phyloP scores from a whole-genome alignment of 1,140 invertebrate species.

The Sinonovacula constricta region DNA sequence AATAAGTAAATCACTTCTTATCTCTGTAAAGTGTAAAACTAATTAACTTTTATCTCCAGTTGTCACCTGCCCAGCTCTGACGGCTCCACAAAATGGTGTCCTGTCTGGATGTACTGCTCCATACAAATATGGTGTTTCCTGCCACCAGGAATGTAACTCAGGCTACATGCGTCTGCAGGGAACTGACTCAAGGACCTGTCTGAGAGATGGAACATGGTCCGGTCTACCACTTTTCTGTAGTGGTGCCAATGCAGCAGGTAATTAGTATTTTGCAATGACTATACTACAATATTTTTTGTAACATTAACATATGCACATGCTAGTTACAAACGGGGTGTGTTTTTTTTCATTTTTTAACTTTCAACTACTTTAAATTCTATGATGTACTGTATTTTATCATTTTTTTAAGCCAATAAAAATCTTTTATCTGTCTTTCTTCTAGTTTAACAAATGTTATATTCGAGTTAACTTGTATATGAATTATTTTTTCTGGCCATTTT shows the following conservation, averaged over 20 bases:
- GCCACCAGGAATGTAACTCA: conserved; percentile 51
- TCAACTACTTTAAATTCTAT: not conserved
- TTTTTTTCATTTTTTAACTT: not conserved
- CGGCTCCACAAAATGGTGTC: conserved; percentile 33
- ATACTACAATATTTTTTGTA: not conserved
- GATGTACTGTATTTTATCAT: not conserved
- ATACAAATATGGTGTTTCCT: conserved; percentile 23
- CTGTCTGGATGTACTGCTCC: conserved; percentile 35
- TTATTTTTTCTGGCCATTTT: too few relatives aligned
- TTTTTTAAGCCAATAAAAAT: not conserved
- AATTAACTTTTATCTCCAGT: conserved; percentile 35
- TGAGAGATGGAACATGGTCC: conserved; percentile 53
- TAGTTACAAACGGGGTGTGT: too few relatives aligned
- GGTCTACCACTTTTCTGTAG: conserved; percentile 36
- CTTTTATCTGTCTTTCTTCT: too few relatives aligned
- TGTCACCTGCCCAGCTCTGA: conserved; percentile 35
- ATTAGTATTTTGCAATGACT: not conserved
- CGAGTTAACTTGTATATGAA: too few relatives aligned
- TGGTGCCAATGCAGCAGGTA: not conserved
- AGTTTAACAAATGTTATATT: too few relatives aligned
- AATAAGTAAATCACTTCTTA: too few relatives aligned
- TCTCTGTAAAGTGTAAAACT: too few relatives aligned
- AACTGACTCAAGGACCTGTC: conserved; percentile 39
- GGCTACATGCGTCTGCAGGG: conserved; percentile 46
- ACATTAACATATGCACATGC: too few relatives aligned